Evolutionary conservation across 2,797 vertebrate genomes (phyloP), one percentile per base, ranked within the genome.

Genomic region (Rousettus madagascariensis): DNA sequence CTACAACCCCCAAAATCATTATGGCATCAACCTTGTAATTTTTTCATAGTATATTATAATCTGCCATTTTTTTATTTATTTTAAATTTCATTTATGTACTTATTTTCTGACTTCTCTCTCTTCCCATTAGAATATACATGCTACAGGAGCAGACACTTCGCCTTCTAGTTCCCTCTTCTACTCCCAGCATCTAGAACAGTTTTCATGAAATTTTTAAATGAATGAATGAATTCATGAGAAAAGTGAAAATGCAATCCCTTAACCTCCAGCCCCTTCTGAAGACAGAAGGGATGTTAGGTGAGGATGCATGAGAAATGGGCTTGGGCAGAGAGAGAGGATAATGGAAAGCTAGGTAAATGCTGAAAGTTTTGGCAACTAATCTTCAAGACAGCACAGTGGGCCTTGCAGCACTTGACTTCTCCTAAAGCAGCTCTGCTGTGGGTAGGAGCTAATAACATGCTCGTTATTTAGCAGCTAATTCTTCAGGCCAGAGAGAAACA

Each of bases 401-500:
- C n/a, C 57, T 74, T 57, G 74, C 5, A 20, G 22, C 65, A 55
- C 49, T 66, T 41, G 69, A 49, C 63, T 53, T 59, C 38, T 43
- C 57, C 51, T 89, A 28, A 49, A 55, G 46, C 5, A 84, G 41
- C 49, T 83, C 63, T 72, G 89, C 61, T 41, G 33, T 16, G 41
- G 20, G 12, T 51, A 74, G 19, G 22, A 82, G 49, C 16, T 82
- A 86, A 91, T 33, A 71, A 9, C 13, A 43, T 15, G 33, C 20
- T 80, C 72, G n/a, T 36, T 74, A 63, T 68, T 72, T 71, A 36
- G 22, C 65, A 82, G 49, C 33, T 53, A n/a, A 16, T 88, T 65
- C 43, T 91, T 86, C 65, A 69, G 53, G 36, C 57, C 63, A 74
- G 82, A 86, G n/a, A 43, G 12, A 95, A 96, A 91, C 38, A 36